phyloP scores from a whole-genome alignment of 1,140 invertebrate species.

The Sinella curviseta region DNA sequence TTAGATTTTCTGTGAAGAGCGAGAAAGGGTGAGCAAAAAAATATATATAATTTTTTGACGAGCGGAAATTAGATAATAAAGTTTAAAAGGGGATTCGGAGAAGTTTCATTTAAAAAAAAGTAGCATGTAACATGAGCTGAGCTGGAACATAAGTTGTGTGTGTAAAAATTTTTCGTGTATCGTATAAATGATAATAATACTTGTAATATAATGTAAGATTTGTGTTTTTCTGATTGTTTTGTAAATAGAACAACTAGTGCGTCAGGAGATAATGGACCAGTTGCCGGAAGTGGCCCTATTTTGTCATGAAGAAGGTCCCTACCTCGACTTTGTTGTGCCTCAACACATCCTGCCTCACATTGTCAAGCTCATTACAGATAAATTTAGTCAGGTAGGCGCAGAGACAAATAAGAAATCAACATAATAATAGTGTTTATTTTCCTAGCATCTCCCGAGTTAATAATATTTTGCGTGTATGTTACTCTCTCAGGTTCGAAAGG shows the following conservation, averaged over 20 bases:
- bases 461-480: conserved; percentile 3
- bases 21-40: background rate
- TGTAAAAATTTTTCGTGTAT: too few species aligned
- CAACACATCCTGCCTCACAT: conserved; percentile 64
- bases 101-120: too few species aligned
- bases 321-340: conserved; percentile 55
- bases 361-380: conserved; percentile 62
- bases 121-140: too few species aligned
- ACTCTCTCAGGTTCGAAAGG: conserved; percentile 62
- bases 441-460: background rate
- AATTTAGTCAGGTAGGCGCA: conserved; percentile 62
- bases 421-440: conserved; percentile 29
- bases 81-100: background rate
- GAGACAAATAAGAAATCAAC: background rate
- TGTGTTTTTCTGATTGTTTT: background rate
- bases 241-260: conserved; percentile 62
- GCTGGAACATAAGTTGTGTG: too few species aligned
- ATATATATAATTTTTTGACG: too few species aligned
- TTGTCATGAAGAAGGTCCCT: conserved; percentile 60
- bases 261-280: conserved; percentile 66
- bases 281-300: conserved; percentile 66
- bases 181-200: too few species aligned
- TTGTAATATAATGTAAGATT: too few species aligned
- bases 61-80: conserved; percentile 19
- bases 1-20: background rate